phyloP scores from a whole-genome alignment of 2,888 invertebrate genomes.

The Cerastoderma edule region DNA sequence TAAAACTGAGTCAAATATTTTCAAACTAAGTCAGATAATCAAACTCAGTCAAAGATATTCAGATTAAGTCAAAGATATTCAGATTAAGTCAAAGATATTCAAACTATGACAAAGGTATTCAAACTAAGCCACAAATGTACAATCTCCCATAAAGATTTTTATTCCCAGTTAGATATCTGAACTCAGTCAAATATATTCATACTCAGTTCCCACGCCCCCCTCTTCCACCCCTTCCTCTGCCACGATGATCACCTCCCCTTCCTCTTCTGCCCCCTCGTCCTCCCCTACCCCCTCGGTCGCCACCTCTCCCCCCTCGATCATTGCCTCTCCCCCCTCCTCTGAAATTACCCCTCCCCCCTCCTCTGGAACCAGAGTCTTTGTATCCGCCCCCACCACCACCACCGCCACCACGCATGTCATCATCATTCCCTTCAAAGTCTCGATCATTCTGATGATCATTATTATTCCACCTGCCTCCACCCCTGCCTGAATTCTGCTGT shows the following conservation, averaged over 20 bases:
- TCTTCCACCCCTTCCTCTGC: conserved; percentile 4
- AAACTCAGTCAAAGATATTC: too few species aligned
- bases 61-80: too few species aligned
- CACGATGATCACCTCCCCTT: conserved; percentile 7
- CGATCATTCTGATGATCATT: conserved; percentile 24
- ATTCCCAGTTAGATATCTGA: too few species aligned
- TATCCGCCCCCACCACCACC: conserved; percentile 17
- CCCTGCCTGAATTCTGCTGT: conserved; percentile 17
- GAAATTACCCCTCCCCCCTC: conserved; percentile 24
- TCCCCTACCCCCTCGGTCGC: conserved; percentile 3
- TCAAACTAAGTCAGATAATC: too few species aligned
- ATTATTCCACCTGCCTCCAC: conserved; percentile 26
- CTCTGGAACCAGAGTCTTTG: conserved; percentile 12
- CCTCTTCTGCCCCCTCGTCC: conserved; percentile 13
- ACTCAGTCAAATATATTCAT: not conserved
- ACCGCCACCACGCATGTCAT: conserved; percentile 20
- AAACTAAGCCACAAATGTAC: too few species aligned
- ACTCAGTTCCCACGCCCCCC: conserved; percentile 19
- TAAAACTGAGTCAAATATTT: too few species aligned
- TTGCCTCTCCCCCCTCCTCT: too few species aligned
- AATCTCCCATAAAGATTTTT: too few species aligned
- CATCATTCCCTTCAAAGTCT: conserved; percentile 35
- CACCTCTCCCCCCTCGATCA: conserved; percentile 25
- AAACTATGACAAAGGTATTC: too few species aligned
- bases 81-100: too few species aligned